These are phyloP conservation scores for Platyscapa corneri DNA, from an alignment of 1,140 invertebrate genomes.

Conservation along the genomic window DNA sequence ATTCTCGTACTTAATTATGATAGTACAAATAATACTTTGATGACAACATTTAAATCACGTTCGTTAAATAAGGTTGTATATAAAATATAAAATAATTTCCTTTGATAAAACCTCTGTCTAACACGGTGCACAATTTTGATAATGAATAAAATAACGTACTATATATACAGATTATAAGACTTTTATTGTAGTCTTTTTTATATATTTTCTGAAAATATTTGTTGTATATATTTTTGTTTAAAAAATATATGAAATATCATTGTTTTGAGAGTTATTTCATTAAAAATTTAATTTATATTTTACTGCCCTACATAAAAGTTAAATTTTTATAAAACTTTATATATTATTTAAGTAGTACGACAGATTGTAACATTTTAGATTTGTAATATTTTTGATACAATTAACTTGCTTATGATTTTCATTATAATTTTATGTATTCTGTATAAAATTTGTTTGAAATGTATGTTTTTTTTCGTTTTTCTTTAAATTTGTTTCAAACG, in stretches of 20 bases:
- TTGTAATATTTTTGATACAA: neutral
- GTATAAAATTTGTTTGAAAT: too few species aligned
- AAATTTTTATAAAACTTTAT: neutral
- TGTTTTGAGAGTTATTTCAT: neutral
- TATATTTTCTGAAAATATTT: neutral
- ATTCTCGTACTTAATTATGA: too few species aligned
- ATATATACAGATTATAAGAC: too few species aligned
- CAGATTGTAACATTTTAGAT: neutral
- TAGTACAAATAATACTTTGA: too few species aligned
- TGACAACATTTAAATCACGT: neutral
- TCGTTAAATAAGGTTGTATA: neutral
- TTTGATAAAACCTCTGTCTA: neutral
- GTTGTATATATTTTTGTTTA: neutral
- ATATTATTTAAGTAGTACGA: neutral
- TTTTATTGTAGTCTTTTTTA: too few species aligned
- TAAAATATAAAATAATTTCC: neutral
- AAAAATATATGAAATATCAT: neutral
- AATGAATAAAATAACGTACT: too few species aligned
- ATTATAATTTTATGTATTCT: too few species aligned
- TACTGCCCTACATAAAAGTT: neutral
- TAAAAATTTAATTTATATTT: neutral
- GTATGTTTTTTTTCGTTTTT: too few species aligned
- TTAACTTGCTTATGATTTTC: neutral
- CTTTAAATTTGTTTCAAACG: too few species aligned
- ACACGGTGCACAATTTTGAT: neutral